Conservation (phyloP, 2,113 vertebrate species). For the Oncorhynchus nerka region DNA sequence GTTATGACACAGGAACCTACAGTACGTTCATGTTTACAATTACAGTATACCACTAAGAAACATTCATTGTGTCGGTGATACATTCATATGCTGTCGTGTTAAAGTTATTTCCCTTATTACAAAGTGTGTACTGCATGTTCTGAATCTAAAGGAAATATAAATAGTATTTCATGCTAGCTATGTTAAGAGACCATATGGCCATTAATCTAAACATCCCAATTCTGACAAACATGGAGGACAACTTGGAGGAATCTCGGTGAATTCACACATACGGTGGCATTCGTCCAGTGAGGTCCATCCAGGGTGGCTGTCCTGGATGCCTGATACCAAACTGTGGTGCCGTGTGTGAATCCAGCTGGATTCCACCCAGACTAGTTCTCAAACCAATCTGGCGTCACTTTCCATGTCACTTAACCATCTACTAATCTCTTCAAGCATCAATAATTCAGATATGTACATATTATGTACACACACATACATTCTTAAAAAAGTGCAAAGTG, state of each 20-base stretch:
- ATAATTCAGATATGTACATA: slow-evolving; percentile 35
- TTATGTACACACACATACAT: slow-evolving; percentile 29
- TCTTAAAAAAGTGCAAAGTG: slow-evolving; percentile 54
- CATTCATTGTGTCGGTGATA: slow-evolving; percentile 36
- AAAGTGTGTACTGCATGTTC: slow-evolving; percentile 17
- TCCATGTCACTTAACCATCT: slow-evolving; percentile 19
- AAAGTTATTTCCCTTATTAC: slow-evolving; percentile 8
- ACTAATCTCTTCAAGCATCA: slow-evolving; percentile 57
- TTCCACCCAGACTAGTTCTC: slow-evolving; percentile 43
- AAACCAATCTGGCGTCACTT: slow-evolving; percentile 40
- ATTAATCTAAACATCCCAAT: slow-evolving; percentile 43
- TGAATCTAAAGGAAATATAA: slow-evolving; percentile 15
- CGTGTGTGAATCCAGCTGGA: slow-evolving; percentile 45
- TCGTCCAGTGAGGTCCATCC: slow-evolving; percentile 38
- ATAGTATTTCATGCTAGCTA: slow-evolving; percentile 10
- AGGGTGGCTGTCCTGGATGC: slow-evolving; percentile 63
- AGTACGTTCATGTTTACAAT: slow-evolving; percentile 7
- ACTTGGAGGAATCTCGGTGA: slow-evolving; percentile 39
- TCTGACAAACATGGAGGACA: slow-evolving; percentile 31
- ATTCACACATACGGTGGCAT: slow-evolving; percentile 25
- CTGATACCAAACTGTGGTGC: slow-evolving; percentile 37
- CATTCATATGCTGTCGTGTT: slow-evolving; percentile 54
- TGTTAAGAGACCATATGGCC: slow-evolving; percentile 54
- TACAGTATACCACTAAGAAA: slow-evolving; percentile 19
- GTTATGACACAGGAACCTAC: not conserved